Percentiles rank a stretch among this genome's conserved stretches.
phyloP scores from a whole-genome alignment of 2,797 vertebrate genomes.

The Podargus strigoides region DNA sequence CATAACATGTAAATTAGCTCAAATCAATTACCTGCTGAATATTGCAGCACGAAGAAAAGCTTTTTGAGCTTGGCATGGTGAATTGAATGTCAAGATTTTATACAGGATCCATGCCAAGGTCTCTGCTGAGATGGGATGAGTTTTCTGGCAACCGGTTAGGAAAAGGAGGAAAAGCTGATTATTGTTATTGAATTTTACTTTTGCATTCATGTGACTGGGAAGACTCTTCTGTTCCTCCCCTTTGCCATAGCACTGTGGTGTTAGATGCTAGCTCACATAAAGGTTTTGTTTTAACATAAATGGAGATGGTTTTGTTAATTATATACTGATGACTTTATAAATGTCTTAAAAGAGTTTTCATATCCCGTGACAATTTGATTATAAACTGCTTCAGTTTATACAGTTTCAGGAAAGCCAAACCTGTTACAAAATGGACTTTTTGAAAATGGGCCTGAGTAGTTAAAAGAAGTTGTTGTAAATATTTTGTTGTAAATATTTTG shows the following conservation, averaged over 20 bases:
- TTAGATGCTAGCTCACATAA: neutral
- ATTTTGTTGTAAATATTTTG: too few species aligned
- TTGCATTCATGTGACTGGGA: neutral
- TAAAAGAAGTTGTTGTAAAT: neutral
- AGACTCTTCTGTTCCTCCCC: neutral
- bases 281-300: neutral
- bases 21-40: slow-evolving; percentile 17
- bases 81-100: neutral
- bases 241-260: neutral
- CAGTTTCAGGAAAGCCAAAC: neutral
- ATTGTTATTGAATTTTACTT: neutral
- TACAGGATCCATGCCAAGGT: neutral
- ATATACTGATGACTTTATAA: neutral
- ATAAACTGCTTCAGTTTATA: neutral
- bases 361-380: neutral
- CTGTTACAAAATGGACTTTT: neutral
- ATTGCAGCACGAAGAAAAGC: neutral
- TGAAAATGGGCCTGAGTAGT: neutral
- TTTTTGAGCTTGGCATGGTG: neutral
- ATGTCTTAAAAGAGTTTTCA: neutral
- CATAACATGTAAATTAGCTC: neutral
- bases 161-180: neutral
- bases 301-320: neutral
- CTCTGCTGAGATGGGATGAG: neutral
- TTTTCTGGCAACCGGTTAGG: neutral